phyloP scores from a whole-genome alignment of 1,140 invertebrate genomes.

The Megathymus violae region DNA sequence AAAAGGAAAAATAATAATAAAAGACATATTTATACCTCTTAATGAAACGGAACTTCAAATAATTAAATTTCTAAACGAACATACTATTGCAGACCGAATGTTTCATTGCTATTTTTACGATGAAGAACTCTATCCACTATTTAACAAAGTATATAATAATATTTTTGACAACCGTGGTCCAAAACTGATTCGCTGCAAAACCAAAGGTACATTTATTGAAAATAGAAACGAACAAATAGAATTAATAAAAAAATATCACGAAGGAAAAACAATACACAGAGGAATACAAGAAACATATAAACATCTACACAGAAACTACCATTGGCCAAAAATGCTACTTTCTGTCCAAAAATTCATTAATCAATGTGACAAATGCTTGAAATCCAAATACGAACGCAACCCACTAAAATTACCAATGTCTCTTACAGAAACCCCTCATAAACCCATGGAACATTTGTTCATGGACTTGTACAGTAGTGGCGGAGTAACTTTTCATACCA shows the following conservation, averaged over 20 bases:
- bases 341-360: no score
- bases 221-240: no score
- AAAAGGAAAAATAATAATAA: slow-evolving; percentile 45
- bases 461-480: slow-evolving; percentile 44
- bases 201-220: slow-evolving; percentile 5
- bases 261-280: no score
- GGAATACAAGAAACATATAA: no score
- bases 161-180: slow-evolving; percentile 9
- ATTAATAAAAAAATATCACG: no score
- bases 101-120: slow-evolving; percentile 47
- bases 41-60: slow-evolving; percentile 42
- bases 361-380: slow-evolving; percentile 9
- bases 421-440: slow-evolving; percentile 31
- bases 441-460: slow-evolving; percentile 46
- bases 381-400: no score
- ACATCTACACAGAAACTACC: no score
- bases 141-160: slow-evolving; percentile 28
- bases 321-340: no score
- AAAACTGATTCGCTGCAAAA: slow-evolving; percentile 4
- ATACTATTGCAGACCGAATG: slow-evolving; percentile 43
- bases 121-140: slow-evolving; percentile 36
- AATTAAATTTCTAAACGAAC: slow-evolving; percentile 42
- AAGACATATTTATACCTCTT: slow-evolving; percentile 44
- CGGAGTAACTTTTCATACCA: slow-evolving; percentile 40
- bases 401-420: slow-evolving; percentile 31